Evolutionary conservation across 2,113 vertebrate genomes (phyloP).

Genomic region (Baryphthengus martii): DNA sequence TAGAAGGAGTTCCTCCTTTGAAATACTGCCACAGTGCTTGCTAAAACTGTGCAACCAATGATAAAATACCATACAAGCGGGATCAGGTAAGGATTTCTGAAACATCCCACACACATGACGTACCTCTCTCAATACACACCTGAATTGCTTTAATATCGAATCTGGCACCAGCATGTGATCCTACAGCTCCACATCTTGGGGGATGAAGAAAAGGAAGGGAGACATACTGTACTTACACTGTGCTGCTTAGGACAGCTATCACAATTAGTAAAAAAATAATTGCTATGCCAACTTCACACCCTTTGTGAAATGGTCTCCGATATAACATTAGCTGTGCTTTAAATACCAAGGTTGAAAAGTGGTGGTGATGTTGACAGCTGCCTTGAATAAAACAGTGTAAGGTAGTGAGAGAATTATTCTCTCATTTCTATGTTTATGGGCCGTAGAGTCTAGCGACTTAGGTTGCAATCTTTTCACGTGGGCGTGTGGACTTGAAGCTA

Average conservation of each 20-base stretch:
- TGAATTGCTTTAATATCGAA: neutral
- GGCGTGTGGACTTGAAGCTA: neutral
- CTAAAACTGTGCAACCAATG: neutral
- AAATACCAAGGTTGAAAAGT: neutral
- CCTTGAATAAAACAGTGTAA: neutral
- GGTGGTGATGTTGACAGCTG: neutral
- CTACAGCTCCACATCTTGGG: neutral
- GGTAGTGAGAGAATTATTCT: neutral
- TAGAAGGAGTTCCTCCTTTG: neutral
- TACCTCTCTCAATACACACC: neutral
- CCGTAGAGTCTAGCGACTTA: neutral
- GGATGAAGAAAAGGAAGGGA: neutral
- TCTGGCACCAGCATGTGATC: neutral
- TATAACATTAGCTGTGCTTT: neutral
- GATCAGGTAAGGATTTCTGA: neutral
- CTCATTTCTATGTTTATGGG: neutral
- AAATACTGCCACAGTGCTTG: neutral
- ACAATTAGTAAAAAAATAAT: neutral
- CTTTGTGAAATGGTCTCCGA: neutral
- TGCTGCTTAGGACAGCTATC: neutral
- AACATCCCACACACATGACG: neutral
- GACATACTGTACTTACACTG: neutral
- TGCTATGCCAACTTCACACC: neutral
- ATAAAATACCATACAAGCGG: neutral
- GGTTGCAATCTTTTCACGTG: neutral